phyloP scores from a whole-genome alignment of 2,797 vertebrate species.

The Sitta carolinensis region DNA sequence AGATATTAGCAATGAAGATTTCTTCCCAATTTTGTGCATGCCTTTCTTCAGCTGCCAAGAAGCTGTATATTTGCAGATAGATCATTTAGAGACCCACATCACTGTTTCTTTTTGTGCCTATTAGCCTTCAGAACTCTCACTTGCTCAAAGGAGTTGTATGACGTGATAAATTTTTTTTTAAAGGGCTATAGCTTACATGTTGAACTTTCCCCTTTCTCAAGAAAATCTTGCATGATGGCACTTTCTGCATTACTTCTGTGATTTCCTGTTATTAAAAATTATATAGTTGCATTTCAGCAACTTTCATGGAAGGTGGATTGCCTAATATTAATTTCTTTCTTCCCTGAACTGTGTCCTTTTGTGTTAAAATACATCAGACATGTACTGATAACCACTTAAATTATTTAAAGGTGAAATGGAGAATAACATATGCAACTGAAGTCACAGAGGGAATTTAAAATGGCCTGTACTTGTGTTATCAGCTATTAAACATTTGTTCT shows the following conservation, averaged over 20 bases:
- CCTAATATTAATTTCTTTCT: not conserved
- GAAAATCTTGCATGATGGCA: not conserved
- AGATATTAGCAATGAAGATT: not conserved
- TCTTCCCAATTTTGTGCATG: not conserved
- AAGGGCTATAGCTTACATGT: not conserved
- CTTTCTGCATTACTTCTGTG: not conserved
- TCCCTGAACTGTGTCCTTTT: not conserved
- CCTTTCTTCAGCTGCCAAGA: not conserved
- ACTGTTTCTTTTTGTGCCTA: not conserved
- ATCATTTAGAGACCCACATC: not conserved
- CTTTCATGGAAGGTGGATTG: not conserved
- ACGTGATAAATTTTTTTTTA: not conserved
- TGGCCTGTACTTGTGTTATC: not conserved
- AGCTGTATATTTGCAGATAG: not conserved
- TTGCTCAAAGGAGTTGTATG: not conserved
- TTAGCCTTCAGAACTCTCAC: not conserved
- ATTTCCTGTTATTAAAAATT: not conserved
- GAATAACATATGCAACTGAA: not conserved
- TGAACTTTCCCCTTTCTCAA: not conserved
- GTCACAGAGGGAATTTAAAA: not conserved
- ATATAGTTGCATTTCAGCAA: not conserved
- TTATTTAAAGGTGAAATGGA: not conserved
- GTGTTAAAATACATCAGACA: not conserved
- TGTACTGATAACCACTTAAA: not conserved
- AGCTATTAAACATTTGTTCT: constrained; percentile 6